Conservation (phyloP, 1,140 invertebrate genomes). For the Streblospio benedicti region DNA sequence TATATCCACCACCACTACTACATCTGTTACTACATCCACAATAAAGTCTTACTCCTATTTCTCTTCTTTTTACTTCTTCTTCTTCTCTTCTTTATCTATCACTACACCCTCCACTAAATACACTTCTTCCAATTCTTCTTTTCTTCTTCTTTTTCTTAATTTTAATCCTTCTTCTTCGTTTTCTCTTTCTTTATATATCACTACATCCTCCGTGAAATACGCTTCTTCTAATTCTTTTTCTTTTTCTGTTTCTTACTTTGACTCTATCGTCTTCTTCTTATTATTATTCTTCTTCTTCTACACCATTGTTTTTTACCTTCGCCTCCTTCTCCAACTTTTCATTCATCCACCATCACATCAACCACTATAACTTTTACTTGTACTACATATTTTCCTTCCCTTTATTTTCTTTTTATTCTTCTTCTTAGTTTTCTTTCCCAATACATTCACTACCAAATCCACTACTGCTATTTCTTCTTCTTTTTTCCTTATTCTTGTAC, state of each 20-base stretch:
- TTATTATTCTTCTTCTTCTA: not conserved
- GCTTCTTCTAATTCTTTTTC: not conserved
- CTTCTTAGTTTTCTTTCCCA: not conserved
- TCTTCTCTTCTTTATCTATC: too few species aligned
- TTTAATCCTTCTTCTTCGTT: not conserved
- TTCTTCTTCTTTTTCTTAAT: not conserved
- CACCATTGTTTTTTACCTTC: not conserved
- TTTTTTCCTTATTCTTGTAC: not conserved
- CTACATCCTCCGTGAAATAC: not conserved
- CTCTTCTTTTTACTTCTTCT: too few species aligned
- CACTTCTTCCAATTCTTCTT: not conserved
- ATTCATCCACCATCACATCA: not conserved
- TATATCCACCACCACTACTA: too few species aligned
- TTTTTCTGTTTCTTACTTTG: not conserved
- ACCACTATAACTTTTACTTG: not conserved
- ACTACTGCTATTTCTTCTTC: not conserved
- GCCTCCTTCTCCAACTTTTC: not conserved
- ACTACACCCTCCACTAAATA: too few species aligned
- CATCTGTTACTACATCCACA: too few species aligned
- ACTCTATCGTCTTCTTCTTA: not conserved
- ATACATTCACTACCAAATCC: not conserved
- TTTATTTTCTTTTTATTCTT: not conserved
- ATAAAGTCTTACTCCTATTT: too few species aligned
- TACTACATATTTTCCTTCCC: not conserved
- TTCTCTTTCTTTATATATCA: not conserved